phyloP scores from a whole-genome alignment of 1,140 invertebrate species.

The Tribolium madens region DNA sequence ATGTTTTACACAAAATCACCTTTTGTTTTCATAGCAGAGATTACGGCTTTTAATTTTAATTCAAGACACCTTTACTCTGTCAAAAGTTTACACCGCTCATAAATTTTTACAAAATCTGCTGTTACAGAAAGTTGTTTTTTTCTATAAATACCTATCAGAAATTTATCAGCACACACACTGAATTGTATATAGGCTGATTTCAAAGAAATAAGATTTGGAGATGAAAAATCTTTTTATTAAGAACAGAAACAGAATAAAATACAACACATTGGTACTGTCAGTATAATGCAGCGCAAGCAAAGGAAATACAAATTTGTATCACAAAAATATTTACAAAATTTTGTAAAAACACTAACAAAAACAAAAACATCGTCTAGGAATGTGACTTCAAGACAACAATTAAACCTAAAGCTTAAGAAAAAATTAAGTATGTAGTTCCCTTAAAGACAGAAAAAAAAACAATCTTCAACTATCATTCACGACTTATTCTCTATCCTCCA shows the following conservation, averaged over 20 bases:
- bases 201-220: too few species aligned
- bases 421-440: background rate
- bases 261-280: background rate
- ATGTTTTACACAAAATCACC: too few species aligned
- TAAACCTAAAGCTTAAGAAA: background rate
- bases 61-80: too few species aligned
- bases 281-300: background rate
- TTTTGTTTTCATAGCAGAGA: too few species aligned
- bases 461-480: background rate
- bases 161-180: too few species aligned
- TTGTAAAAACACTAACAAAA: background rate
- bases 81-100: too few species aligned
- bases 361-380: background rate
- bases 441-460: background rate
- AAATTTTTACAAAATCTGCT: too few species aligned
- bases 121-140: too few species aligned
- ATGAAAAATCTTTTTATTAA: conserved; percentile 21
- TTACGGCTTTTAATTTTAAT: too few species aligned
- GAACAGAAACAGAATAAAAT: background rate
- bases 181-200: too few species aligned
- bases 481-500: conserved; percentile 45
- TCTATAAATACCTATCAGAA: too few species aligned
- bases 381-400: background rate
- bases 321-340: conserved; percentile 23
- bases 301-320: conserved; percentile 7